These are phyloP conservation scores for Myotis yumanensis DNA, from an alignment of 2,113 vertebrate genomes.

Conservation along the genomic window DNA sequence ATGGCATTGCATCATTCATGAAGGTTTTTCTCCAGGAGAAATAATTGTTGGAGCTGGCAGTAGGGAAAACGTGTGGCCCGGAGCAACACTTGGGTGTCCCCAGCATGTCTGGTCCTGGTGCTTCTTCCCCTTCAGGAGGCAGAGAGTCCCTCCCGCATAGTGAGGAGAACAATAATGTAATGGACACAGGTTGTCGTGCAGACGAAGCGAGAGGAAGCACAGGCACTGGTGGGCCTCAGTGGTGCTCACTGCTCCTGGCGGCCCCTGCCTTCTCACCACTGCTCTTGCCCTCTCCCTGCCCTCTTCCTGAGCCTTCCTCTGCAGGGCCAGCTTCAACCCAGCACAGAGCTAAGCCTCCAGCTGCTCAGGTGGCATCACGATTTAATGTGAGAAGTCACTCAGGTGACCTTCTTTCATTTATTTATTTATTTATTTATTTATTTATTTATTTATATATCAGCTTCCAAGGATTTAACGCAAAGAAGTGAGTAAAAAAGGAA, in stretches of 20 bases:
- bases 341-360: not conserved
- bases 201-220: accelerated
- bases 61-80: not conserved
- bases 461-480: not conserved
- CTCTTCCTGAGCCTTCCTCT: too few species aligned
- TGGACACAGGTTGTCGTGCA: not conserved
- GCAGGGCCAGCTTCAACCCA: not conserved
- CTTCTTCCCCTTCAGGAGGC: too few species aligned
- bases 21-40: not conserved
- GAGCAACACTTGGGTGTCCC: not conserved
- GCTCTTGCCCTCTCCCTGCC: not conserved
- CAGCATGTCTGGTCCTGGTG: accelerated
- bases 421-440: too few species aligned
- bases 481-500: not conserved
- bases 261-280: not conserved
- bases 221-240: too few species aligned
- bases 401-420: not conserved
- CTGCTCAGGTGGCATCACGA: not conserved
- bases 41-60: accelerated
- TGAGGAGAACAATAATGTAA: not conserved
- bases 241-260: accelerated
- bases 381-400: not conserved
- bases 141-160: too few species aligned
- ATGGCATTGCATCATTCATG: not conserved
- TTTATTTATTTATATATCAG: not conserved